These are phyloP conservation scores for Arremon brunneinucha DNA, from an alignment of 2,797 vertebrate genomes.

Conservation along the genomic window DNA sequence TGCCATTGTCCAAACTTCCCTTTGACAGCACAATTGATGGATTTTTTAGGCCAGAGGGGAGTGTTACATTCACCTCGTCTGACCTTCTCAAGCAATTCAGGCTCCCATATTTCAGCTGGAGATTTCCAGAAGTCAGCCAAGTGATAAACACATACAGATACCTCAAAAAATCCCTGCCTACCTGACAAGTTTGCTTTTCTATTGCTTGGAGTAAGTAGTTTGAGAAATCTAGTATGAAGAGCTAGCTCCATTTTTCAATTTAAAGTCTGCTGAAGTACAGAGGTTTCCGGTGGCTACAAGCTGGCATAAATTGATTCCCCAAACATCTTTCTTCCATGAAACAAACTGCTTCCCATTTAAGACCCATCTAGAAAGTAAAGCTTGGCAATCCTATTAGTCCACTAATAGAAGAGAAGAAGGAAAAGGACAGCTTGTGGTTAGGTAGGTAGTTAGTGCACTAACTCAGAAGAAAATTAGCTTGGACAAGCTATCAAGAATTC, in stretches of 20 bases:
- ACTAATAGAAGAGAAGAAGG: background rate
- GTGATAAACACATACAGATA: constrained; percentile 60
- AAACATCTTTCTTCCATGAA: background rate
- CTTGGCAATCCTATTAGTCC: constrained; percentile 10
- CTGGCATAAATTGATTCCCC: background rate
- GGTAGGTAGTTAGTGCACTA: background rate
- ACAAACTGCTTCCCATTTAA: constrained; percentile 46
- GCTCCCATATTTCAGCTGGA: rapidly evolving
- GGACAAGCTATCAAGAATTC: background rate
- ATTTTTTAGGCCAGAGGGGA: background rate
- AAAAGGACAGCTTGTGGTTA: background rate
- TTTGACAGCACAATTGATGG: background rate
- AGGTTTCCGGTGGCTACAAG: background rate
- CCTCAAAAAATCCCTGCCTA: constrained; percentile 56
- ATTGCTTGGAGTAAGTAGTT: background rate
- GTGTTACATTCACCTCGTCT: background rate
- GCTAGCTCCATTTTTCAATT: background rate
- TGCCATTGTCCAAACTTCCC: background rate
- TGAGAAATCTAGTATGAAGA: constrained; percentile 1
- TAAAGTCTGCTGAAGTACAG: background rate
- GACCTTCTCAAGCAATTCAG: background rate
- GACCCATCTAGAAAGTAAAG: background rate
- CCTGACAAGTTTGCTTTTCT: constrained; percentile 44
- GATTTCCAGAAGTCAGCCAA: constrained; percentile 63
- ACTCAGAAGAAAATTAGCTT: background rate